Evolutionary conservation across 2,888 invertebrate genomes (phyloP).

Genomic region (Erpobdella octoculata): DNA sequence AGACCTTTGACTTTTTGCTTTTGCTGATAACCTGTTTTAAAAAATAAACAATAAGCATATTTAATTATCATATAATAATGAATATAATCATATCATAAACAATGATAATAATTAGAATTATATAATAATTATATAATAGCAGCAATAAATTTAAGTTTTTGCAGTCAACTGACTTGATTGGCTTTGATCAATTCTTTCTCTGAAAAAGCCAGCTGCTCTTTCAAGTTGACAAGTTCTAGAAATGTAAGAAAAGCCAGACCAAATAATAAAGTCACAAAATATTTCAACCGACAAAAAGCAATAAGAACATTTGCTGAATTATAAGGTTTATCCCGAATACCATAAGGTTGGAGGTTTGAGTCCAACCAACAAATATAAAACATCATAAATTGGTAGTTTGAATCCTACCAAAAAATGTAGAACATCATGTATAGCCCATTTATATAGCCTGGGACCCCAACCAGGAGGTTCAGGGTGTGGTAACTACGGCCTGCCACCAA

Average conservation of each 20-base stretch:
- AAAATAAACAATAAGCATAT: neutral
- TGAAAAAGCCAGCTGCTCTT: constrained; percentile 43
- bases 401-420: too few relatives aligned
- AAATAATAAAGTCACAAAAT: neutral
- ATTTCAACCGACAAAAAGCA: neutral
- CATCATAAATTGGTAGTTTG: too few relatives aligned
- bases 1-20: constrained; percentile 48
- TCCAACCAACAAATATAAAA: too few relatives aligned
- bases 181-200: constrained; percentile 51
- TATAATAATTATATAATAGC: neutral
- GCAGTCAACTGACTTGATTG: constrained; percentile 41
- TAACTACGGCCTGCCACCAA: too few relatives aligned
- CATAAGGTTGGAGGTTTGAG: too few relatives aligned
- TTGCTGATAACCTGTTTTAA: constrained; percentile 36
- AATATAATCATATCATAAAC: neutral
- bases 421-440: too few relatives aligned
- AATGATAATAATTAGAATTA: neutral
- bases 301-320: too few relatives aligned
- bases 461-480: too few relatives aligned
- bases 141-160: too few relatives aligned
- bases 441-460: too few relatives aligned
- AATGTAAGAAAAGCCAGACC: neutral
- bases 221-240: constrained; percentile 28
- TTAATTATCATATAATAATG: neutral
- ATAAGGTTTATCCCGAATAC: too few relatives aligned